Evolutionary conservation across 2,888 invertebrate genomes (phyloP).

Genomic region (Oasisia sp.): DNA sequence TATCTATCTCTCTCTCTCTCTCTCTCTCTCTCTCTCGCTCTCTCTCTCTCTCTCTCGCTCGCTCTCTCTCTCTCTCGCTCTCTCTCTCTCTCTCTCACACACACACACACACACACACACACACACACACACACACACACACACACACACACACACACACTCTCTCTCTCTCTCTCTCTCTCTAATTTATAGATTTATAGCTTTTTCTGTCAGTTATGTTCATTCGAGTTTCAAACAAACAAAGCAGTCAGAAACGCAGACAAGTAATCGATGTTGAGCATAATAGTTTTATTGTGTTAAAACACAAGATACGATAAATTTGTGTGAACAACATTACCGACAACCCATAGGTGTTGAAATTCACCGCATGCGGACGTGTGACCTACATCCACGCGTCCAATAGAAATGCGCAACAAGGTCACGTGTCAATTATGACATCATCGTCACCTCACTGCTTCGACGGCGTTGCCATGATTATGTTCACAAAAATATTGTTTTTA

Average conservation of each 20-base stretch:
- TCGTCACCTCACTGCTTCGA: background rate
- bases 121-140: too few relatives aligned
- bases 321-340: constrained; percentile 12
- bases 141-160: too few relatives aligned
- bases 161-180: too few relatives aligned
- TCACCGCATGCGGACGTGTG: background rate
- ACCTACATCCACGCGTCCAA: background rate
- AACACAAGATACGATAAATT: background rate
- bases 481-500: constrained; percentile 17
- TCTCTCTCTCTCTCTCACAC: too few relatives aligned
- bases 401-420: constrained; percentile 7
- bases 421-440: background rate
- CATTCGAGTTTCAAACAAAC: background rate
- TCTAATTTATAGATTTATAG: too few relatives aligned
- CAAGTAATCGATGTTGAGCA: background rate
- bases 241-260: background rate
- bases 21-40: too few relatives aligned
- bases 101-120: too few relatives aligned
- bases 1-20: too few relatives aligned
- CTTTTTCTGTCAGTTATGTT: background rate
- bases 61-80: too few relatives aligned
- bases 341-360: background rate
- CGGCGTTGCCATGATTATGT: background rate
- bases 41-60: too few relatives aligned
- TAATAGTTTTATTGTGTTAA: constrained; percentile 10